Evolutionary conservation across 2,797 vertebrate species (phyloP).

Genomic region (Tadarida brasiliensis): DNA sequence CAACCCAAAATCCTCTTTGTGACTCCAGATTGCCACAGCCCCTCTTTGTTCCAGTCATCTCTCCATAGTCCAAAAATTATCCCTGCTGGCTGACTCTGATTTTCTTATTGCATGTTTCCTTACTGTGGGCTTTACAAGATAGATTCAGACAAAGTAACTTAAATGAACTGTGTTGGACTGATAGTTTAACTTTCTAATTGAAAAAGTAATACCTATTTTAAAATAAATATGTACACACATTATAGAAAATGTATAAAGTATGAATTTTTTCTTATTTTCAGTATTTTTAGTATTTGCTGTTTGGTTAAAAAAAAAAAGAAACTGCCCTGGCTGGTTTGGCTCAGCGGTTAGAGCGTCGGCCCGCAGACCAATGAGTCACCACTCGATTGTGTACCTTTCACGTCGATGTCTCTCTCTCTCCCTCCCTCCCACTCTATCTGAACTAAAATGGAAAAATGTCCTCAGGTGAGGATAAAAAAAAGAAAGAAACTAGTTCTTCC

Average conservation of each 20-base stretch:
- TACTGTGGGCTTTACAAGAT: neutral
- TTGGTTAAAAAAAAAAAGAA: neutral
- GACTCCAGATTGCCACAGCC: neutral
- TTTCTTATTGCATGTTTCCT: neutral
- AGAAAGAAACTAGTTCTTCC: neutral
- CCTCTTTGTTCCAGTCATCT: neutral
- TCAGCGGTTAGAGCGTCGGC: too few species aligned
- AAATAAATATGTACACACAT: neutral
- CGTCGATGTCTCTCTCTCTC: too few species aligned
- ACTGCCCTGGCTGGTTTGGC: too few species aligned
- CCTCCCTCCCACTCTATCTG: too few species aligned
- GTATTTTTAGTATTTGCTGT: neutral
- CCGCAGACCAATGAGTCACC: too few species aligned
- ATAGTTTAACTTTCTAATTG: neutral
- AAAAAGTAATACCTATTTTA: neutral
- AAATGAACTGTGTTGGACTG: neutral
- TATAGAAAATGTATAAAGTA: neutral
- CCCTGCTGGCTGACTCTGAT: neutral
- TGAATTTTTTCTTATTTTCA: neutral
- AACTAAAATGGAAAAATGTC: too few species aligned
- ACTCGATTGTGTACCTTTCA: too few species aligned
- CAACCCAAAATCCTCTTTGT: neutral
- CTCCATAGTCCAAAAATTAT: neutral
- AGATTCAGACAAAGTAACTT: neutral
- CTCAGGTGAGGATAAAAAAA: neutral